Evolutionary conservation across 2,113 vertebrate genomes (phyloP), one percentile per base, ranked within the genome.

Genomic region (Poeciliopsis turrubarensis): DNA sequence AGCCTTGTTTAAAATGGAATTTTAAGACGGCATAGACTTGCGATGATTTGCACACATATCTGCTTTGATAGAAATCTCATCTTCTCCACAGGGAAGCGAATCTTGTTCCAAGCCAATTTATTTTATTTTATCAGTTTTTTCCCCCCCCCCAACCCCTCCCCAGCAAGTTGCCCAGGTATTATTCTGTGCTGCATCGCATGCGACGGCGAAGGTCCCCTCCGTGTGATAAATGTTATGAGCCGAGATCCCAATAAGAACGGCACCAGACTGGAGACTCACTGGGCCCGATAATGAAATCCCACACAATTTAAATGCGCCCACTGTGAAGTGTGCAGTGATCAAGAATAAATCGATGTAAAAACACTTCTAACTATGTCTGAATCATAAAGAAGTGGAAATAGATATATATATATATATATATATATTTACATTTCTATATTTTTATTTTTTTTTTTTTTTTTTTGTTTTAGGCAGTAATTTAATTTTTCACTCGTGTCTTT

Each of bases 241-340:
- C 12, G 63, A 64, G 54, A 81, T 73, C 73, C 65, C 73, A 37
- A 79, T 54, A 83, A 79, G 70, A 75, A 54, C 75, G 51, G 27
- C 78, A 57, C 61, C 74, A 73, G 62, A 83, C 19, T 64, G 66
- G 10, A 3, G 27, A 79, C 66, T 88, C 80, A 30, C 71, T 76
- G 76, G 82, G 74, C 74, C 68, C 11, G 29, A 70, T 47, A 86
- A 87, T 87, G 73, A 70, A 89, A 72, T 74, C 65, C 25, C 62
- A 30, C 71, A 25, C 76, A 68, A 76, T 80, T 62, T 72, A 81
- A 82, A 84, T 78, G 80, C 67, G 66, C 26, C 0, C 27, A 65
- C 73, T 80, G 62, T 78, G 68, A 86, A 83, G 76, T 64, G n/a
- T 34, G 69, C 51, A 44, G 5, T 63, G 11, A 80, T 81, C 73